Base-by-base conservation (phyloP, 2,888 invertebrate genomes). In the Diploptera punctata region DNA sequence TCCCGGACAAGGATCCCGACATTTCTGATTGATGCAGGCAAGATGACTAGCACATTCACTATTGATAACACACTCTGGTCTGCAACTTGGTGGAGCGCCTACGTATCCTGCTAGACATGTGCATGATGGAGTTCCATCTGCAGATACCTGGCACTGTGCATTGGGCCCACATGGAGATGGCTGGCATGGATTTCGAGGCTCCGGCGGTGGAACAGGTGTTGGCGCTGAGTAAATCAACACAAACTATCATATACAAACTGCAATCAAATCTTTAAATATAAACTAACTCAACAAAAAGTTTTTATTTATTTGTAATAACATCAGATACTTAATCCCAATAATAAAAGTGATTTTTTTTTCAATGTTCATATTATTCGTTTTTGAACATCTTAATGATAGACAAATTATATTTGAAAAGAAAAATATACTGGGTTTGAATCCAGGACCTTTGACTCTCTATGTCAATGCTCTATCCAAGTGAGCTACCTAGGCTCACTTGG, bases 151-250 rank as follows among this genome's bases (percentile, higher is more conserved):
- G 78, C 93, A 93, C 77, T 89, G 87, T 43, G 92, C 88, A 80
- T 93, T 92, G 0, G 90, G 88, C 52, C 91, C 91, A 78, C 91
- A 91, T 2, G 90, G 90, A 1, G 88, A 87, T 19, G 89, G 89
- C 67, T 85, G 83, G 76, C 91, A 91, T 10, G 89, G 89, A 77
- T 89, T 68, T 18, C 57, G 81, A 5, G 78, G 76, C 7, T 80
- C 80, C 67, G 81, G 81, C 38, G 79, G 77, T 49, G 76, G 71
- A 1, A 38, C 52, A 67, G 54, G 60, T 24, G 26, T 47, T 10
- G 65, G 65, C 26, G 65, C 65, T 65, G 43, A 29, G 9, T 49
- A 49, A n/a, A n/a, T 49, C 3, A 2, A 62, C 19, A 60, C 21
- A 19, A n/a, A 31, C 13, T 21, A 2, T 13, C 10, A 62, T 43